Evolutionary conservation across 2,888 invertebrate species (phyloP), one percentile per base, ranked within the genome.

Genomic region (Eupithecia exiguata): DNA sequence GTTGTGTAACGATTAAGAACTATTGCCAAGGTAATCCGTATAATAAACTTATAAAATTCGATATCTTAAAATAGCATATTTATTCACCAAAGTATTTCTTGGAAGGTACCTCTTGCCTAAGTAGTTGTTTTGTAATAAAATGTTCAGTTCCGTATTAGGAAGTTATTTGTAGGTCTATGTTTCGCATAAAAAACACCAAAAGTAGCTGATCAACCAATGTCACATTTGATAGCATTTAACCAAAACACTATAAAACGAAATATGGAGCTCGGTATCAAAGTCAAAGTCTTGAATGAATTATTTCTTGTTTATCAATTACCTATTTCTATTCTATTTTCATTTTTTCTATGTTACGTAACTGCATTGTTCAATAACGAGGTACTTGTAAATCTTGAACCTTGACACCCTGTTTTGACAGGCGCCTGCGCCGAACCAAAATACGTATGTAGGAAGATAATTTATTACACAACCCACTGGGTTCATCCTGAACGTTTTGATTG

Each of bases 361-460:
- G 36, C 18, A 36, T 36, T 36, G 43, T 68, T 49, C 21, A 49
- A 21, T 68, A n/a, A 30, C 36, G 6, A 66, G 43, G 40, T 66
- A 40, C 12, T 58, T 58, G 58, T 25, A 14, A 25, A 25, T 58
- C 58, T 58, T 58, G 58, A 62, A 65, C 63, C 63, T 65, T 65
- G 63, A 65, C 63, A 65, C 36, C 63, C 38, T 65, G 18, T 36
- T 49, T 68, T 49, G 49, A 68, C 49, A 49, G 69, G 74, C 71
- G 74, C 74, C 71, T 43, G 71, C 68, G 68, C 53, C 25, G 4
- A 21, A 40, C 3, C 30, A 14, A 61, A 69, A 7, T 14, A 43
- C 43, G 16, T 43, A 71, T 25, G 25, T 38, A 9, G 18, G 71
- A 65, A 36, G 63, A 65, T n/a, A 65, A 65, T 65, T 12, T 36